These are phyloP conservation scores for Hypotaenidia okinawae DNA, from an alignment of 2,797 vertebrate genomes.

Conservation along the genomic window DNA sequence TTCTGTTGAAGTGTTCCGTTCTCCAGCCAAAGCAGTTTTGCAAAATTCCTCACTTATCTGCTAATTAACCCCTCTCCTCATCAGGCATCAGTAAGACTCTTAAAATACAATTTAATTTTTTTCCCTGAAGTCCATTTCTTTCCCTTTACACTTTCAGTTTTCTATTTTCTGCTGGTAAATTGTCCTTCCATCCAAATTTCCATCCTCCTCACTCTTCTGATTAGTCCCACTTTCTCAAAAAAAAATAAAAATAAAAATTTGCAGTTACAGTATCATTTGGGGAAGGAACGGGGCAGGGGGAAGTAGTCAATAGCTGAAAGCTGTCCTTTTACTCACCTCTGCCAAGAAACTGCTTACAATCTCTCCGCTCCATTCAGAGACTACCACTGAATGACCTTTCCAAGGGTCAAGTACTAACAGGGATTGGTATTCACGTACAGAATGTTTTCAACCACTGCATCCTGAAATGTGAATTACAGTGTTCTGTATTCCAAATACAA, in stretches of 20 bases:
- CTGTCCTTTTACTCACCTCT: constrained; percentile 6
- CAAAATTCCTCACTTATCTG: constrained; percentile 23
- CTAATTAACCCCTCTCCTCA: constrained; percentile 55
- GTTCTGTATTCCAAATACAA: background rate
- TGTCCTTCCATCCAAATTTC: background rate
- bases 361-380: background rate
- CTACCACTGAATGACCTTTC: constrained; percentile 14
- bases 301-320: background rate
- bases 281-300: background rate
- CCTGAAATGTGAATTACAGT: background rate
- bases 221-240: background rate
- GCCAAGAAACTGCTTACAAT: constrained; percentile 3
- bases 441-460: background rate
- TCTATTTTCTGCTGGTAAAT: background rate
- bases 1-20: background rate
- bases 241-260: background rate
- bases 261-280: background rate
- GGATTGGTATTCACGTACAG: background rate
- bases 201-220: background rate
- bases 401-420: constrained; percentile 21
- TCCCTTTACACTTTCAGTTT: background rate
- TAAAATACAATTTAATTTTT: background rate
- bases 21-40: background rate
- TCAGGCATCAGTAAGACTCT: background rate
- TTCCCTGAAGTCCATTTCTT: background rate